These are phyloP conservation scores for Ectobius pallidus DNA, from an alignment of 2,888 invertebrate species.

Conservation along the genomic window DNA sequence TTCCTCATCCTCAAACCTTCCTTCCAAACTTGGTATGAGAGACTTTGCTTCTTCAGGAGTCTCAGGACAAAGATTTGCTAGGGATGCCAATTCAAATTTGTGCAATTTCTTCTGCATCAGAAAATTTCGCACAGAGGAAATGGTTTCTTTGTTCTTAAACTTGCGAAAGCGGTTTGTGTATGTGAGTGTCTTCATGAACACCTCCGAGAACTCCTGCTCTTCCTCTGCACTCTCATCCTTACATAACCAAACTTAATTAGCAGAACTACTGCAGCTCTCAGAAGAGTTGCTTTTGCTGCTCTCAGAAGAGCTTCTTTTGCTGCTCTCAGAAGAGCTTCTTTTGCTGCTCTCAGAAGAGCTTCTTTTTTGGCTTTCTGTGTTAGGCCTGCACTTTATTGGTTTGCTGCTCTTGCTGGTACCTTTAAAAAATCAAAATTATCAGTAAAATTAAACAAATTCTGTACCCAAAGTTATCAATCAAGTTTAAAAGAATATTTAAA, in stretches of 20 bases:
- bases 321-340: no score
- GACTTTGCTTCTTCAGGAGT: constrained; percentile 98
- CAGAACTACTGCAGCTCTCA: constrained; percentile 96
- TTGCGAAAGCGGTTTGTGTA: constrained; percentile 96
- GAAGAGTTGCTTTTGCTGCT: constrained; percentile 93
- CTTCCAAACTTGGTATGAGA: constrained; percentile 93
- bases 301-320: no score
- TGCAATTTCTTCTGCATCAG: constrained; percentile 94
- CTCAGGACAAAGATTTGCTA: constrained; percentile 98
- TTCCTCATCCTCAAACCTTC: constrained; percentile 97
- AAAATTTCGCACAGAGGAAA: constrained; percentile 90
- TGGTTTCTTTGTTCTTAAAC: constrained; percentile 98
- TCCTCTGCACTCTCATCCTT: constrained; percentile 99
- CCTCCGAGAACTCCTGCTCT: constrained; percentile 97
- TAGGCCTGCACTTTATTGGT: no score
- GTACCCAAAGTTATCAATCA: no score
- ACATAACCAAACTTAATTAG: constrained; percentile 94
- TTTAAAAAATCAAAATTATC: no score
- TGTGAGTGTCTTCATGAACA: constrained; percentile 96
- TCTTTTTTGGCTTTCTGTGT: no score
- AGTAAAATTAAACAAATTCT: no score
- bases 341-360: no score
- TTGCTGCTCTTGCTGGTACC: no score
- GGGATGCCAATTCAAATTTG: constrained; percentile 96
- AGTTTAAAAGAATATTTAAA: no score